Percentiles rank a stretch among this genome's conserved stretches.
Conservation (phyloP, 2,888 invertebrate species). For the Automeris io region DNA sequence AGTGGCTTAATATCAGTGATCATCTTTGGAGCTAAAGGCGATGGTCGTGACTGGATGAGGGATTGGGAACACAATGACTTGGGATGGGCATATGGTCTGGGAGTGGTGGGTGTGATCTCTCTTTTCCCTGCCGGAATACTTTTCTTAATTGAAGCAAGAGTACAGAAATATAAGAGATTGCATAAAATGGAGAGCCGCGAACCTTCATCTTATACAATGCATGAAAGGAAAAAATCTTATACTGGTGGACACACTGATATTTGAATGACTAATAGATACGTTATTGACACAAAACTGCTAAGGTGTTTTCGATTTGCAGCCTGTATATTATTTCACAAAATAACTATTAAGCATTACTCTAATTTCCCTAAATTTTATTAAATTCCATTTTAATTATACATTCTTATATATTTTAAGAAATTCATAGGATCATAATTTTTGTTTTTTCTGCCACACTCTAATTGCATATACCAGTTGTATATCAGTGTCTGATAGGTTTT, state of each 20-base stretch:
- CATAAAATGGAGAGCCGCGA: constrained; percentile 82
- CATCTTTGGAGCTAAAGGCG: constrained; percentile 93
- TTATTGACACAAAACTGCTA: not conserved
- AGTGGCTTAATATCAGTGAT: constrained; percentile 90
- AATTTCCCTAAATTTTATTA: not conserved
- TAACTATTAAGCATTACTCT: too few relatives aligned
- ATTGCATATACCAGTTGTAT: too few relatives aligned
- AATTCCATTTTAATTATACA: too few relatives aligned
- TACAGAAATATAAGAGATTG: constrained; percentile 84
- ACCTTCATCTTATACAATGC: constrained; percentile 81
- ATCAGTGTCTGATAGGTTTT: too few relatives aligned
- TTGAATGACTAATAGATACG: constrained; percentile 45
- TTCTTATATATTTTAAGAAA: too few relatives aligned
- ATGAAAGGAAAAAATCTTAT: constrained; percentile 77
- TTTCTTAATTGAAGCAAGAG: constrained; percentile 89
- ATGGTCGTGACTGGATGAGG: constrained; percentile 96
- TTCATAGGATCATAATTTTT: too few relatives aligned
- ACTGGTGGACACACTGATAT: constrained; percentile 83
- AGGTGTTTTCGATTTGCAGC: too few relatives aligned
- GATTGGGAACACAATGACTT: constrained; percentile 97
- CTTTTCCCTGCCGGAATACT: constrained; percentile 86
- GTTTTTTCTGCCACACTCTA: too few relatives aligned
- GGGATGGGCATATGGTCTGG: constrained; percentile 95
- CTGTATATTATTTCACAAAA: too few relatives aligned
- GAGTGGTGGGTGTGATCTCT: constrained; percentile 85